Conservation (phyloP, 2,797 vertebrate species). For the Manis crassicaudata region DNA sequence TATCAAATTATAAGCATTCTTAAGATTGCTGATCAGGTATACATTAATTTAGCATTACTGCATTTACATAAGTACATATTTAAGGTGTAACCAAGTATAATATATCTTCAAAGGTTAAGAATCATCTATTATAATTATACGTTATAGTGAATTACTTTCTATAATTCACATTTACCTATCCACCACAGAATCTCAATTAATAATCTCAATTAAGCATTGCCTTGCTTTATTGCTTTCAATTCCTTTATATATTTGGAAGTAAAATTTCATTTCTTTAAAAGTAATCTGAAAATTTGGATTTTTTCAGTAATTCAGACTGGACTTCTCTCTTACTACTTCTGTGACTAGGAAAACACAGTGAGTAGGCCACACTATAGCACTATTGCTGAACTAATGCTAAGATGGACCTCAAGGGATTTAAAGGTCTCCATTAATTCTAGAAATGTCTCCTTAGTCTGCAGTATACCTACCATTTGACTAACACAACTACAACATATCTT, state of each 20-base stretch:
- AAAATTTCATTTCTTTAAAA: constrained; percentile 1
- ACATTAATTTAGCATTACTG: background rate
- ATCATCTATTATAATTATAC: background rate
- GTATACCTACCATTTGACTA: constrained; percentile 20
- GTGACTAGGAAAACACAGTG: background rate
- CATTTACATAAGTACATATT: background rate
- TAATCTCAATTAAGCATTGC: background rate
- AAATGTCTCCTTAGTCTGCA: constrained; percentile 37
- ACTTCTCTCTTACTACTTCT: constrained; percentile 2
- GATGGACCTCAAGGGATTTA: constrained; percentile 42
- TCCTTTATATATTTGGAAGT: background rate
- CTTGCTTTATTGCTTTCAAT: background rate
- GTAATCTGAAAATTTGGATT: background rate
- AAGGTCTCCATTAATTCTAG: constrained; percentile 45
- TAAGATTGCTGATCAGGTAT: background rate
- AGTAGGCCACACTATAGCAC: background rate
- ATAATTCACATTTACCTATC: background rate
- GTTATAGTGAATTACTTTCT: background rate
- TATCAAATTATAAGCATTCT: background rate
- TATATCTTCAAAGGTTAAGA: background rate
- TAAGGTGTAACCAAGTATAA: background rate
- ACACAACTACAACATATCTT: background rate
- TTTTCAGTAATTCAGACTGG: constrained; percentile 4
- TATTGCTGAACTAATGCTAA: background rate
- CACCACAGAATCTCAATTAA: background rate